These are phyloP conservation scores for Petrolisthes manimaculis DNA, from an alignment of 2,888 invertebrate species.

Conservation along the genomic window DNA sequence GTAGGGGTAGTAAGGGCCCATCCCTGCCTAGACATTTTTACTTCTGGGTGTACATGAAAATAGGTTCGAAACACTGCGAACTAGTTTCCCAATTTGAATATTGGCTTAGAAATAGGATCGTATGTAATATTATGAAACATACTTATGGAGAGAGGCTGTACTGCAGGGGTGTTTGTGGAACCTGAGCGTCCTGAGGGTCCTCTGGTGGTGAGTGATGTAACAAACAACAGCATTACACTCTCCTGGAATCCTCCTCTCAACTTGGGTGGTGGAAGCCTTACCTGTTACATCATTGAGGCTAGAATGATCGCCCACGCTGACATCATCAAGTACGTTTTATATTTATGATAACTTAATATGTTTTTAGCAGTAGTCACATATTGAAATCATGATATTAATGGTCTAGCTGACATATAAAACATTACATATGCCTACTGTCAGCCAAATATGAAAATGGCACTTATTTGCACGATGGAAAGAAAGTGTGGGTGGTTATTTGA, in stretches of 20 bases:
- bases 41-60: no score
- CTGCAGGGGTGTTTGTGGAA: slow-evolving; percentile 57
- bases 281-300: slow-evolving; percentile 60
- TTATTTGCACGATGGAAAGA: no score
- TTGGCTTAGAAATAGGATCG: no score
- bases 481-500: no score
- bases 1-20: no score
- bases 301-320: slow-evolving; percentile 51
- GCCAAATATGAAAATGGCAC: neutral
- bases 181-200: slow-evolving; percentile 55
- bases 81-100: no score
- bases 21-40: no score
- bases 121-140: no score
- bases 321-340: slow-evolving; percentile 55
- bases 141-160: neutral
- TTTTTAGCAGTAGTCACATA: neutral
- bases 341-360: neutral
- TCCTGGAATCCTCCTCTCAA: slow-evolving; percentile 58
- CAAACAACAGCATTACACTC: slow-evolving; percentile 47
- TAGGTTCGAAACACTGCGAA: no score
- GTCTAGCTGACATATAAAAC: neutral
- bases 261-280: slow-evolving; percentile 46
- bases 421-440: neutral
- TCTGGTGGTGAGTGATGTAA: slow-evolving; percentile 47
- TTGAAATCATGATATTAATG: neutral